Base-by-base conservation (phyloP, 30 jellyfish, hydroid and myxozoan genomes). In the Aurelia aurita region DNA sequence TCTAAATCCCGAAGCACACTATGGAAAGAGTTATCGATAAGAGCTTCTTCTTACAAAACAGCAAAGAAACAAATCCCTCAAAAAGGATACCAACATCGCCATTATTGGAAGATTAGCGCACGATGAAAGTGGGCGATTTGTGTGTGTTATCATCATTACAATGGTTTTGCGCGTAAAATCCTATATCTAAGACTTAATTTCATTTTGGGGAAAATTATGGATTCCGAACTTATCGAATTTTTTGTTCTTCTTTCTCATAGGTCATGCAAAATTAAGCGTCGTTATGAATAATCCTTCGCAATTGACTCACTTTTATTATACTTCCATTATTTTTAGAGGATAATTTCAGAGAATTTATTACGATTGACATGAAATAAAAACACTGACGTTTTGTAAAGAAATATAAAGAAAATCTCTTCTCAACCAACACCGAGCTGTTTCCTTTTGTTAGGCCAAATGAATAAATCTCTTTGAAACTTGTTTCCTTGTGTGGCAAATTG, bases 1-100 rank as follows among this genome's bases (percentile, higher is more conserved):
- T 27, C 23, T 27, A 27, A 43, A 53, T 35, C 39, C 86, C 43
- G 58, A 49, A 53, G 69, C 79, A 16, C 79, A 61, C 69, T 49
- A 34, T 58, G 63, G 88, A 77, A 77, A 77, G 88, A 77, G 88
- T 32, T 77, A 34, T 9, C 14, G 79, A 59, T 59, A 77, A 77
- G 59, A 72, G 55, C 76, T 29, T 77, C 39, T 19, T 32, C 65
- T 27, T 60, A 77, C 88, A 77, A 45, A 28, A 59, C 69, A 58
- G 77, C 22, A 58, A 59, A 77, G 88, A 77, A 60, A 77, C 57
- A 18, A 72, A 72, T 72, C 72, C 57, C 29, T 72, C 57, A 23
- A 31, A 72, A 77, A 77, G 88, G 88, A 77, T 77, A 77, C 88
- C 88, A 77, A 77, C 78, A 77, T 77, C 49, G 87, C 87, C 87